phyloP scores from a whole-genome alignment of 2,888 invertebrate species.

The Zygothrica quintamaculata region DNA sequence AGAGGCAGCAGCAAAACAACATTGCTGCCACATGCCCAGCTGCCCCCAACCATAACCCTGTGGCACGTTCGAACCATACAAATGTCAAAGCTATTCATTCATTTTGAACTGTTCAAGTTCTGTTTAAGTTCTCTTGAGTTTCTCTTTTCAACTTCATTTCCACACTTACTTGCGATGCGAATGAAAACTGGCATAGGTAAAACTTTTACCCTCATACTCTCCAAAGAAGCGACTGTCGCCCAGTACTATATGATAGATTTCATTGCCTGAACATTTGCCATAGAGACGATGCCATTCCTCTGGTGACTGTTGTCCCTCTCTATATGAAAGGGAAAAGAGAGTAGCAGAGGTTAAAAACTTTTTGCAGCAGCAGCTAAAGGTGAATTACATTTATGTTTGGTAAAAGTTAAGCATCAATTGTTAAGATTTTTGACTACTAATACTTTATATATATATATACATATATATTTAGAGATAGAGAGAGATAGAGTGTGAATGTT shows the following conservation, averaged over 20 bases:
- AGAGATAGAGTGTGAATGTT: too few species aligned
- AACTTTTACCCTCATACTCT: conserved; percentile 99
- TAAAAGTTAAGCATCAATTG: conserved; percentile 27
- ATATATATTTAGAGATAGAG: too few species aligned
- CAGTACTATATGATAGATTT: conserved; percentile 98
- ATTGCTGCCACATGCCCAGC: neutral
- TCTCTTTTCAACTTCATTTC: too few species aligned
- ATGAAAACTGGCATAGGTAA: conserved; percentile 99
- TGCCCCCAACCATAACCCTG: too few species aligned
- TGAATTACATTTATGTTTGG: conserved; percentile 28
- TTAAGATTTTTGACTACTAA: conserved; percentile 32
- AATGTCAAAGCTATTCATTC: conserved; percentile 20
- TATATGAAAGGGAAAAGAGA: conserved; percentile 36
- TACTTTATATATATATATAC: too few species aligned
- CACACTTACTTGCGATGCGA: conserved; percentile 97
- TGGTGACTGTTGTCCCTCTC: conserved; percentile 86
- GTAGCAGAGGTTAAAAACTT: neutral
- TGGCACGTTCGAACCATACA: conserved; percentile 9
- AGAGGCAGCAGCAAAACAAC: too few species aligned
- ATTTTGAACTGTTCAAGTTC: neutral
- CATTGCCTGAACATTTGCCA: conserved; percentile 99
- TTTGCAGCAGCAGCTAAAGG: conserved; percentile 6
- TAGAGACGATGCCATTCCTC: conserved; percentile 99
- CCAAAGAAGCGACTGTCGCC: conserved; percentile 98
- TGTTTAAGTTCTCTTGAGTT: too few species aligned